Conservation (phyloP, 1,140 invertebrate species). For the Leptopilina clavipes region DNA sequence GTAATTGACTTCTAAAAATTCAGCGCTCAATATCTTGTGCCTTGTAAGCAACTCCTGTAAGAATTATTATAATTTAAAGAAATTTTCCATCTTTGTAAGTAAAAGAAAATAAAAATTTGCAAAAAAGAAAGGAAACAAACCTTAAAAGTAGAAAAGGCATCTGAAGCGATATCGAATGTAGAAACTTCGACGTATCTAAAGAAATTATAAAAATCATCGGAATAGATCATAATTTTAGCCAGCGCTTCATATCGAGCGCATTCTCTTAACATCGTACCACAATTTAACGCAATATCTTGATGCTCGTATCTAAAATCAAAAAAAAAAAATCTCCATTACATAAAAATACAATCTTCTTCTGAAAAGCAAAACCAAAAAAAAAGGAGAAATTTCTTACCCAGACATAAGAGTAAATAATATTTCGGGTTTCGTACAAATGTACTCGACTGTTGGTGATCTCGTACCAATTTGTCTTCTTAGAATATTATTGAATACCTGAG, state of each 20-base stretch:
- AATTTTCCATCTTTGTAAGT: not conserved
- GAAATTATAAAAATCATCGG: slow-evolving; percentile 99
- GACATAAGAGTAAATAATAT: slow-evolving; percentile 97
- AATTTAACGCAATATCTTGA: slow-evolving; percentile 99
- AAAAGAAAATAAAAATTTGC: not conserved
- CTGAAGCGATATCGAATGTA: slow-evolving; percentile 99
- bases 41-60: slow-evolving; percentile 97
- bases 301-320: slow-evolving; percentile 90
- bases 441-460: slow-evolving; percentile 97
- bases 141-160: slow-evolving; percentile 99
- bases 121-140: slow-evolving; percentile 72
- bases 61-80: slow-evolving; percentile 10
- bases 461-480: slow-evolving; percentile 98
- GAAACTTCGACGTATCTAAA: slow-evolving; percentile 99
- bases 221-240: slow-evolving; percentile 98
- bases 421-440: slow-evolving; percentile 98
- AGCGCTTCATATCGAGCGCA: slow-evolving; percentile 98
- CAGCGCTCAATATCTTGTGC: slow-evolving; percentile 98
- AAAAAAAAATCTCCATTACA: slow-evolving; percentile 40
- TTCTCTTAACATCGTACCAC: slow-evolving; percentile 98
- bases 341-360: too few relatives aligned
- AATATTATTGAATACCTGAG: slow-evolving; percentile 99
- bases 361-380: slow-evolving; percentile 5
- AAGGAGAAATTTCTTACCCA: slow-evolving; percentile 80
- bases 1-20: slow-evolving; percentile 99